phyloP scores from a whole-genome alignment of 2,113 vertebrate species.

The Ciconia stormi region DNA sequence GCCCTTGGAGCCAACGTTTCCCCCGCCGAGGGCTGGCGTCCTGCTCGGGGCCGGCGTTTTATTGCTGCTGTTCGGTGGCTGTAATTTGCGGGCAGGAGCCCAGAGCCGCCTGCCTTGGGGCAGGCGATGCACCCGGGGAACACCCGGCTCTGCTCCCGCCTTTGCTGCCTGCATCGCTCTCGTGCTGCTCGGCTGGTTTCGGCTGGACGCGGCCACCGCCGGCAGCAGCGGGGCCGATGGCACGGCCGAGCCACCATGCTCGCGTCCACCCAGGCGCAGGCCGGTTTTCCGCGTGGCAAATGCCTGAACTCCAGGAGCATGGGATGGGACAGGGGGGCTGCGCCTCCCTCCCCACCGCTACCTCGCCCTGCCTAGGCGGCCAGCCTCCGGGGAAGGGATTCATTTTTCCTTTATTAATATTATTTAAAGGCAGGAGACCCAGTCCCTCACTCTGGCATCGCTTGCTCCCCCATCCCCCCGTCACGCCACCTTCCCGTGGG shows the following conservation, averaged over 20 bases:
- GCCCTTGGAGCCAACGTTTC: background rate
- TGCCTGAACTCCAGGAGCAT: background rate
- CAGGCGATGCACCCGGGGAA: too few relatives aligned
- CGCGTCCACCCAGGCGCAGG: background rate
- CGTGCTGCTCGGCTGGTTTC: background rate
- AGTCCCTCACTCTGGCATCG: accelerated
- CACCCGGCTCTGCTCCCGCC: background rate
- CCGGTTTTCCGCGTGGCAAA: background rate
- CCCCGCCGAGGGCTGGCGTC: background rate
- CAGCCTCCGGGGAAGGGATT: background rate
- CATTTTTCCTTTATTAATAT: background rate
- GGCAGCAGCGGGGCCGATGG: background rate
- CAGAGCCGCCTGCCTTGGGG: background rate
- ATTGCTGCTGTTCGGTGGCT: background rate
- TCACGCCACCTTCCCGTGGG: background rate
- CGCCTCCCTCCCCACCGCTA: background rate
- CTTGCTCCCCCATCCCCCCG: background rate
- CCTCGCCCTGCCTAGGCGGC: too few relatives aligned
- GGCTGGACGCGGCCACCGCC: background rate
- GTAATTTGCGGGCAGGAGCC: background rate
- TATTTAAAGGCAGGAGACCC: constrained; percentile 36
- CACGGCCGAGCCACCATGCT: background rate
- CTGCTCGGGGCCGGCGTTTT: background rate
- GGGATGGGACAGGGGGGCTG: background rate
- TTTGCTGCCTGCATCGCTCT: too few relatives aligned